A percentile compares a stretch with the other conserved stretches of the same genome.
phyloP scores from a whole-genome alignment of 92 coral and sea anemone genomes.

The Actinostola sp. region DNA sequence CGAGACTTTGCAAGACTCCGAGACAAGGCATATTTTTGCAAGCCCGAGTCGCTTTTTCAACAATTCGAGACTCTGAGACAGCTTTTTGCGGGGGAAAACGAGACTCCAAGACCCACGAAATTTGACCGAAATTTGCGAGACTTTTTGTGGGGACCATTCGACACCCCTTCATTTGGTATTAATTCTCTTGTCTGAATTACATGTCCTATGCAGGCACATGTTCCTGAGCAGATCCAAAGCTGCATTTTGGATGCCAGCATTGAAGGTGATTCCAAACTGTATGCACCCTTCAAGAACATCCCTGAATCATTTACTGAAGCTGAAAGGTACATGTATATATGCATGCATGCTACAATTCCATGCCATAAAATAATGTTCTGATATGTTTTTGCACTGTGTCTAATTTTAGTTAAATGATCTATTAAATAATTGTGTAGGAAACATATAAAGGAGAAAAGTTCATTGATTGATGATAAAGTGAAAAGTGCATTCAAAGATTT shows the following conservation, averaged over 20 bases:
- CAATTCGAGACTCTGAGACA: too few relatives aligned
- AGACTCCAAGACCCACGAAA: too few relatives aligned
- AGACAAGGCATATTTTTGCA: too few relatives aligned
- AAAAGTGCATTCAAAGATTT: constrained; percentile 77
- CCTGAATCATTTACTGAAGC: constrained; percentile 69
- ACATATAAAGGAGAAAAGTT: constrained; percentile 54
- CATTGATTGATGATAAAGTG: constrained; percentile 69
- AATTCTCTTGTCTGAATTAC: neutral
- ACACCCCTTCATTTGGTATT: neutral
- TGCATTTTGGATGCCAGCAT: constrained; percentile 55
- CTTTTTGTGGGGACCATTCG: too few relatives aligned
- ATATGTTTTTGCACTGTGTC: neutral
- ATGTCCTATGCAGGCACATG: constrained; percentile 45
- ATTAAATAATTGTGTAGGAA: constrained; percentile 29
- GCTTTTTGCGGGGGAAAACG: too few relatives aligned
- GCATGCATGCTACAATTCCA: neutral
- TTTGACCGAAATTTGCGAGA: too few relatives aligned
- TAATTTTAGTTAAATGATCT: neutral
- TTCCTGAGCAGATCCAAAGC: constrained; percentile 73
- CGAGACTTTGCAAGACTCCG: too few relatives aligned
- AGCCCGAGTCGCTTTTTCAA: too few relatives aligned
- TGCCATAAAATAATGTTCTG: neutral
- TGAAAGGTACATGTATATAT: constrained; percentile 52
- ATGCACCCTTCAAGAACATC: constrained; percentile 76
- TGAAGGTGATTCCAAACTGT: constrained; percentile 61